Evolutionary conservation across 2,113 vertebrate species (phyloP), one percentile per base, ranked within the genome.

Genomic region (Coracopsis vasa): DNA sequence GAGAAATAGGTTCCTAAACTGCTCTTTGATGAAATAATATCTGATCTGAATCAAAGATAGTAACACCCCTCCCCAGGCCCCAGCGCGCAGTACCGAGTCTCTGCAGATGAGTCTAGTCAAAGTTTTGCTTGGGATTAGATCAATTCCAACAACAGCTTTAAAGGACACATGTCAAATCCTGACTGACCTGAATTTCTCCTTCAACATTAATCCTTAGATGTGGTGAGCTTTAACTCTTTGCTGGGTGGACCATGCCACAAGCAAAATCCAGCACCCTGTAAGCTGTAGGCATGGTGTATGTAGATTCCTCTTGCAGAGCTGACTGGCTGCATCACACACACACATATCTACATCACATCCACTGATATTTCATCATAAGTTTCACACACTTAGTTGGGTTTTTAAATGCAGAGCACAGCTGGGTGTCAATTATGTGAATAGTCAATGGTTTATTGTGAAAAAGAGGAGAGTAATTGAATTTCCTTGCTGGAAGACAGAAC

Each of bases 281-380:
- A 53, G 56, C 56, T 35, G 10, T 10, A 58, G n/a, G 14, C 20
- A 35, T 10, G 21, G 33, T 15, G 56, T 15, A 35, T 10, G n/a
- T 3, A 35, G 33, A n/a, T 5, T 58, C 33, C 56, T 58, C 13
- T 15, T 58, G 33, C 56, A 35, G 21, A 58, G 56, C 33, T 16
- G 33, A 35, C 56, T 58, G 56, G 21, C 33, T 62, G 64, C 56
- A 45, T 17, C 67, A 19, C 53, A 51, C 5, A 16, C 58, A 13
- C 1, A 0, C 2, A 4, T 0, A 4, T 0, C 2, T 1, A 15
- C 41, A 33, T 3, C 44, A 11, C 62, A 9, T 2, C 62, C 62
- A 11, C 62, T 48, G 44, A 2, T 1, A 35, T 27, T 2, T 8
- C 84, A 21, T 1, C 3, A 0, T 0, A 1, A 19, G 1, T 6